These are phyloP conservation scores for Prenolepis imparis DNA, from an alignment of 2,888 invertebrate species.

Conservation along the genomic window DNA sequence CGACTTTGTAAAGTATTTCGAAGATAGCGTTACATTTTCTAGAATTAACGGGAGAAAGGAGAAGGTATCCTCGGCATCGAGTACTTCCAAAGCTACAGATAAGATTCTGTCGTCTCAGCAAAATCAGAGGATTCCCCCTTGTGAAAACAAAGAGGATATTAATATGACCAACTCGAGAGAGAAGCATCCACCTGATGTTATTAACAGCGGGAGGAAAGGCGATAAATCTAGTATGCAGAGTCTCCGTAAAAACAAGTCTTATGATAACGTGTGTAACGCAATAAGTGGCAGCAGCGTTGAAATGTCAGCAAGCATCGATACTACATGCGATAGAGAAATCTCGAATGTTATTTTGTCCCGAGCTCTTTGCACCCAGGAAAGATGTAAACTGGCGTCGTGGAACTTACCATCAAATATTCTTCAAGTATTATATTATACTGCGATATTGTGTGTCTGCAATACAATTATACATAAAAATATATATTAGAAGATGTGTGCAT, in stretches of 20 bases:
- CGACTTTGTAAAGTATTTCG: constrained; percentile 40
- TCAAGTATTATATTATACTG: constrained; percentile 57
- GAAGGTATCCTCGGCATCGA: neutral
- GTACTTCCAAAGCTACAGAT: constrained; percentile 9
- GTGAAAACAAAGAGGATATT: constrained; percentile 32
- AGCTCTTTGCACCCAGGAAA: constrained; percentile 70
- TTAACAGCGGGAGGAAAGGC: constrained; percentile 20
- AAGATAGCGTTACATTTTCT: constrained; percentile 39
- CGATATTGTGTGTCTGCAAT: neutral
- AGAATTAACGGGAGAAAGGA: neutral
- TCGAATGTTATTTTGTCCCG: constrained; percentile 44
- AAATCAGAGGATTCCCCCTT: neutral
- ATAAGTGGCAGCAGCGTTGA: neutral
- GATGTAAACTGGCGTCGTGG: constrained; percentile 77
- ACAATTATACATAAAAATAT: neutral
- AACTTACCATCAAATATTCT: constrained; percentile 77
- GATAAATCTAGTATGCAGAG: constrained; percentile 16
- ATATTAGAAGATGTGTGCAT: neutral
- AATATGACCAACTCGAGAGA: neutral
- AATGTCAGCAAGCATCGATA: constrained; percentile 15
- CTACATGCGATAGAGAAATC: constrained; percentile 46
- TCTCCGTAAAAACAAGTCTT: constrained; percentile 16
- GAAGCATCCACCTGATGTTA: neutral
- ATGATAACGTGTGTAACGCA: neutral
- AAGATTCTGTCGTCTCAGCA: neutral